phyloP scores from a whole-genome alignment of 2,113 vertebrate genomes.

The Zapornia atra region DNA sequence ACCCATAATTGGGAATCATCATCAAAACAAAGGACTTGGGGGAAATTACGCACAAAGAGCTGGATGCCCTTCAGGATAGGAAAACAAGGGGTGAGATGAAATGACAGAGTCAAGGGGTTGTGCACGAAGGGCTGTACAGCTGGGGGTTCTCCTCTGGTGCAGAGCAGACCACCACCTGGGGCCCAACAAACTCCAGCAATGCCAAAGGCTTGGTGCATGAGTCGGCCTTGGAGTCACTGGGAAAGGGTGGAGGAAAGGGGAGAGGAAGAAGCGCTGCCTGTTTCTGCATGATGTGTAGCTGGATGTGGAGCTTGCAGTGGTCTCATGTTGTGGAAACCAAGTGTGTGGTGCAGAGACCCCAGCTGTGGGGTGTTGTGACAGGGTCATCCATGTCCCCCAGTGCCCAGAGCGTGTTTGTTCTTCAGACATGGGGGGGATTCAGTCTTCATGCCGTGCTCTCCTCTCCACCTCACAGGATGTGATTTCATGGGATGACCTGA shows the following conservation, averaged over 20 bases:
- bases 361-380: neutral
- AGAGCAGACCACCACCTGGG: neutral
- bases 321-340: neutral
- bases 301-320: neutral
- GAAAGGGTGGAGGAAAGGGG: neutral
- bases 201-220: accelerated
- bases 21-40: neutral
- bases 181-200: neutral
- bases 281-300: accelerated
- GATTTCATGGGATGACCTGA: neutral
- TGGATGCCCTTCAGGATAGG: neutral
- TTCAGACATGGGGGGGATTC: neutral
- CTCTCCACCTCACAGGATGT: neutral
- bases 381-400: accelerated
- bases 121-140: neutral
- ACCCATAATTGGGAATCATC: neutral
- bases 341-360: neutral
- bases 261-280: neutral
- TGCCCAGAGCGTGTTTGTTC: neutral
- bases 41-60: neutral
- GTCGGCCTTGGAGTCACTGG: neutral
- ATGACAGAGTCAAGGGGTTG: neutral
- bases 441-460: neutral
- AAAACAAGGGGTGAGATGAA: neutral
- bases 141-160: neutral